These are phyloP conservation scores for Tympanuchus pallidicinctus DNA, from an alignment of 2,113 vertebrate genomes.

Conservation along the genomic window DNA sequence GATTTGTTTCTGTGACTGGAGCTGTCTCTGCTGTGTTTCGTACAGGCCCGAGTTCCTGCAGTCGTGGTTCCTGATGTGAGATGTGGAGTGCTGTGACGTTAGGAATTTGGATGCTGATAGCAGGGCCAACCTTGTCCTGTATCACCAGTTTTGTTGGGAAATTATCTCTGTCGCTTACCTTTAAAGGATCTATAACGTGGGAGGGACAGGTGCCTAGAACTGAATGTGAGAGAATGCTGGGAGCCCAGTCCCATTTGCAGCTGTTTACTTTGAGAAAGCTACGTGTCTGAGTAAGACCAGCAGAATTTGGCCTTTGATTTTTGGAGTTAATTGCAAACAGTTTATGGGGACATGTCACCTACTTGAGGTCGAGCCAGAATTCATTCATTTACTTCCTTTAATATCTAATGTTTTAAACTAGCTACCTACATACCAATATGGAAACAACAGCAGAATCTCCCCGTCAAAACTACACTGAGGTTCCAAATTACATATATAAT, in stretches of 20 bases:
- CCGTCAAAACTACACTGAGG: neutral
- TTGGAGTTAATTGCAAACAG: neutral
- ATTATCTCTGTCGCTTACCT: neutral
- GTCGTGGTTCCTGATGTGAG: neutral
- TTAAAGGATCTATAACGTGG: neutral
- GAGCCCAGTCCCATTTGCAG: neutral
- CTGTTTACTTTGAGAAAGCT: constrained; percentile 7
- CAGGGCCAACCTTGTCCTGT: neutral
- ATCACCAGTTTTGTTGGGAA: neutral
- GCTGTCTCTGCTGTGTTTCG: neutral
- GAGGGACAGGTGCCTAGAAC: neutral
- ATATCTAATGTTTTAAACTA: neutral
- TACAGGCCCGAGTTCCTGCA: neutral
- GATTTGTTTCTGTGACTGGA: neutral
- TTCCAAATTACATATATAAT: constrained; percentile 18
- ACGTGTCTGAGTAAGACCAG: neutral
- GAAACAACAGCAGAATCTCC: constrained; percentile 17
- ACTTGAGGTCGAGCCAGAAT: neutral
- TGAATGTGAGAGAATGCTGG: neutral
- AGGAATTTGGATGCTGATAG: neutral
- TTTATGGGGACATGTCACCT: neutral
- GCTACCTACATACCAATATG: neutral
- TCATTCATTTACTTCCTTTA: neutral
- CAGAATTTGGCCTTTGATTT: neutral
- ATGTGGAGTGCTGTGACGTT: neutral